A percentile compares a stretch with the other conserved stretches of the same genome.
These are phyloP conservation scores for Macroteleia sp. DNA, from an alignment of 2,888 invertebrate species.

Conservation along the genomic window DNA sequence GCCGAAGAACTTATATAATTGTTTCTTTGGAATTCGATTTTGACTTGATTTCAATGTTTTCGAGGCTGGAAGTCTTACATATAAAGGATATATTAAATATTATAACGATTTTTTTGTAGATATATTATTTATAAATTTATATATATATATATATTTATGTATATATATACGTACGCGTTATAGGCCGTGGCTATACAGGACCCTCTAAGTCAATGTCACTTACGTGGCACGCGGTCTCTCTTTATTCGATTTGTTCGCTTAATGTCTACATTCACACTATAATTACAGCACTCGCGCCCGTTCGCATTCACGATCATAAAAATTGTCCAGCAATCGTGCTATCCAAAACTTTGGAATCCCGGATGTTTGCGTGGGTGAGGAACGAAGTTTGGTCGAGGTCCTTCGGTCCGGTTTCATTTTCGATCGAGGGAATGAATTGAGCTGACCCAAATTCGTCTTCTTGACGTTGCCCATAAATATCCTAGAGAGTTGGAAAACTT, in stretches of 20 bases:
- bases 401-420: no score
- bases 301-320: constrained; percentile 35
- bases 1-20: constrained; percentile 5
- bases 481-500: no score
- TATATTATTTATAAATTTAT: constrained; percentile 71
- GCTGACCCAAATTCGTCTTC: no score
- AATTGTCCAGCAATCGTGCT: no score
- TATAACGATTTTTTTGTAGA: constrained; percentile 77
- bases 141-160: constrained; percentile 45
- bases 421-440: no score
- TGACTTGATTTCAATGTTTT: constrained; percentile 19
- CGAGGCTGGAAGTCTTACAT: constrained; percentile 65
- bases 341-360: no score
- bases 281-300: constrained; percentile 40
- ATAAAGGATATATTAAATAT: constrained; percentile 77
- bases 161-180: constrained; percentile 71
- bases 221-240: constrained; percentile 83
- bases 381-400: no score
- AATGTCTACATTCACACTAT: constrained; percentile 30
- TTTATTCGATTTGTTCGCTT: constrained; percentile 30
- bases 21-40: constrained; percentile 14
- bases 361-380: no score
- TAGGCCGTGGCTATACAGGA: constrained; percentile 84
- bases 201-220: constrained; percentile 78
- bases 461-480: no score